phyloP scores from a whole-genome alignment of 2,888 invertebrate species.

The Pterostichus madidus region DNA sequence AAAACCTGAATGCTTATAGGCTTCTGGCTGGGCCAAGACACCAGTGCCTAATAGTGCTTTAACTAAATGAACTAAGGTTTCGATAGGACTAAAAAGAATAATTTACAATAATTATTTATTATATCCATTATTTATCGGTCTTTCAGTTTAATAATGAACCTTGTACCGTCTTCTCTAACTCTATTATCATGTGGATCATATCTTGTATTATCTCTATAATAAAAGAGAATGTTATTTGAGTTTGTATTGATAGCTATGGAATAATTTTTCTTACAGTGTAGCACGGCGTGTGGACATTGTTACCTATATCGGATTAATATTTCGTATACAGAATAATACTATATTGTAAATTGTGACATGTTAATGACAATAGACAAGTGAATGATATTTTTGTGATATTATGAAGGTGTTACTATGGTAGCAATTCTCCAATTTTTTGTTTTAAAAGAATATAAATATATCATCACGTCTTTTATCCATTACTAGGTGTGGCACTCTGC shows the following conservation, averaged over 20 bases:
- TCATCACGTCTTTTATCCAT: too few relatives aligned
- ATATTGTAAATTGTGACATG: too few relatives aligned
- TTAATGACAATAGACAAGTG: too few relatives aligned
- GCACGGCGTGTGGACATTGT: too few relatives aligned
- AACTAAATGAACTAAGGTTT: conserved; percentile 63
- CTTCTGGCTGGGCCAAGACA: conserved; percentile 67
- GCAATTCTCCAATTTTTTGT: too few relatives aligned
- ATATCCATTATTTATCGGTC: not conserved
- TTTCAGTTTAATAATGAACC: not conserved
- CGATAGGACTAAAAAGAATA: conserved; percentile 31
- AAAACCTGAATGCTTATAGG: conserved; percentile 63
- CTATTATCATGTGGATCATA: not conserved
- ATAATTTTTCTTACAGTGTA: not conserved
- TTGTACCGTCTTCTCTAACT: not conserved
- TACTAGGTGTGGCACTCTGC: too few relatives aligned
- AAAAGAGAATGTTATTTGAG: not conserved
- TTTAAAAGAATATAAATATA: too few relatives aligned
- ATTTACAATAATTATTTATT: not conserved
- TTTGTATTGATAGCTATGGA: not conserved
- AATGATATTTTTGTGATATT: not conserved
- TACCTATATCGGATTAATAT: too few relatives aligned
- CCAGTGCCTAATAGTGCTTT: conserved; percentile 67
- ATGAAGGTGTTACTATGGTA: too few relatives aligned
- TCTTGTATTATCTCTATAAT: not conserved
- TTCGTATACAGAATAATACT: too few relatives aligned